Base-by-base conservation (phyloP, 1,140 invertebrate species). In the Solenopsis invicta region DNA sequence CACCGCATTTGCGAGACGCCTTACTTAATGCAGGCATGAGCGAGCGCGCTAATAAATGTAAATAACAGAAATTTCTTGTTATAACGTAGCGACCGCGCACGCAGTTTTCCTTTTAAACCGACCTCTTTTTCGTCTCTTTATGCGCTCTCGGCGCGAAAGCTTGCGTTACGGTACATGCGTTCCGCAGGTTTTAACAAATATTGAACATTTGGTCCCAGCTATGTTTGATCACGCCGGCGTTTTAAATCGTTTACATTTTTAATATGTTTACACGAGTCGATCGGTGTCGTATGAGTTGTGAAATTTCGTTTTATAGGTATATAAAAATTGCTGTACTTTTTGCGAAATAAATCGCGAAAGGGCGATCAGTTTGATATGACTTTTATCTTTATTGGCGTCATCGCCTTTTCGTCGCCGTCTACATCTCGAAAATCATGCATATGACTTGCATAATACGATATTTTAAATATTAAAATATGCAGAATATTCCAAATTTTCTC, bases 121-220 rank as follows among this genome's bases (percentile, higher is more conserved):
- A 82, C 16, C 16, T 74, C 6, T 13, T 59, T 81, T 74, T 16
- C 24, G 41, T 61, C 29, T 61, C 29, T 54, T 4, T 37, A n/a
- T 18, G 10, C 45, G 29, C 8, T 66, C 18, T 41, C 6, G 9
- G 1, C 29, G 29, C 41, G 29, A 48, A 48, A 72, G 24, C 24
- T 72, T 45, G 37, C n/a, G 12, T 72, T 82, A 80, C 13, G 41
- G 3, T 13, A 41, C 3, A 45, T 6, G 56, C 18, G 24, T 8
- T 48, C 21, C 21, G n/a, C 16, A 24, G 41, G 29, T 82, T 89
- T 89, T 88, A 85, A 81, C 62, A 72, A 82, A 50, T 59, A 86
- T 86, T 69, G 72, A 86, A 80, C 45, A 41, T 41, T 69, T 88
- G 56, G 56, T 50, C 29, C 13, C 13, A 4, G 3, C 41, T 45